phyloP scores from a whole-genome alignment of 2,113 vertebrate species.

The Carassius carassius region DNA sequence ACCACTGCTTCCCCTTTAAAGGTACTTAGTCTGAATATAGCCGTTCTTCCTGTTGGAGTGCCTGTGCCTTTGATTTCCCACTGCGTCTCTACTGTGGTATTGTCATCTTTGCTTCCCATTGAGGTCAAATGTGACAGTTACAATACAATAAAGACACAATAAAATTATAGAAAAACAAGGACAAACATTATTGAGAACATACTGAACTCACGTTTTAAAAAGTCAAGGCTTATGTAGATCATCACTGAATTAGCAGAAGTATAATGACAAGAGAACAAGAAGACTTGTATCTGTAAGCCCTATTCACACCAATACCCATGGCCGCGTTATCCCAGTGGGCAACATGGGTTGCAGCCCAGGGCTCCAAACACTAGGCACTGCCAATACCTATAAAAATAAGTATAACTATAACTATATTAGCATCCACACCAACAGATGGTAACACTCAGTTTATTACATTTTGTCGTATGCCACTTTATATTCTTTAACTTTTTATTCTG shows the following conservation, averaged over 20 bases:
- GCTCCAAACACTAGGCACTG: too few species aligned
- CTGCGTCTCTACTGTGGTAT: conserved; percentile 19
- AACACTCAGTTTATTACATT: too few species aligned
- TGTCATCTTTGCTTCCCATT: conserved; percentile 8
- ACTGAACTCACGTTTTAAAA: not conserved
- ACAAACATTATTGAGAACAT: conserved; percentile 5
- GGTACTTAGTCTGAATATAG: conserved; percentile 38
- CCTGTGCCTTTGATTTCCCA: conserved; percentile 47
- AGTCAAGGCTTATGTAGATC: not conserved
- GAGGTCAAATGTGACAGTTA: conserved; percentile 14
- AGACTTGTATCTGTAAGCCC: not conserved
- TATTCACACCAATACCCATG: not conserved
- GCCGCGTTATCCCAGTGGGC: too few species aligned
- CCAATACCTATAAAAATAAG: not conserved
- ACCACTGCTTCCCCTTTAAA: conserved; percentile 44
- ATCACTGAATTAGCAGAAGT: not conserved
- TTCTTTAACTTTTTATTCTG: not conserved
- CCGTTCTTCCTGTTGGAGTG: conserved; percentile 40
- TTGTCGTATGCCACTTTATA: not conserved
- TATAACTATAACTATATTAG: not conserved
- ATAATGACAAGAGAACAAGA: not conserved
- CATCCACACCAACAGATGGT: not conserved
- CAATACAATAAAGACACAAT: not conserved
- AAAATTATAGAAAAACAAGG: conserved; percentile 3
- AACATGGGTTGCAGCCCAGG: too few species aligned